A percentile compares a stretch with the other conserved stretches of the same genome.
These are phyloP conservation scores for Psittacula derbiana DNA, from an alignment of 2,797 vertebrate species.

Conservation along the genomic window DNA sequence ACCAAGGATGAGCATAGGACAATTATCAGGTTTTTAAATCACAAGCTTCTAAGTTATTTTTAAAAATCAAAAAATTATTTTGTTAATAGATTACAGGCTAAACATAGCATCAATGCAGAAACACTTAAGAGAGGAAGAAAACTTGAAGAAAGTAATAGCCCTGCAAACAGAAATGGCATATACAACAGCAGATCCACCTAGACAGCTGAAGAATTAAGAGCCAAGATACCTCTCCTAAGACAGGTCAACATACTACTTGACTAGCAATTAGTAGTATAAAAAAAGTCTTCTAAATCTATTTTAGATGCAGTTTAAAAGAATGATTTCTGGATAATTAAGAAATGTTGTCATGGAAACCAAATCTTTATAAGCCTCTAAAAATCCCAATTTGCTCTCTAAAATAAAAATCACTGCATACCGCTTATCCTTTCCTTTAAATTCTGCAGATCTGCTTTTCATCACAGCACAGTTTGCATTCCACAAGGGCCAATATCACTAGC, in stretches of 20 bases:
- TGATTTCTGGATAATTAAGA: neutral
- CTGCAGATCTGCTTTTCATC: neutral
- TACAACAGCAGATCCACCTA: neutral
- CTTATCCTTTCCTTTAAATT: neutral
- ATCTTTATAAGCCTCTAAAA: neutral
- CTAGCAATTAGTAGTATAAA: neutral
- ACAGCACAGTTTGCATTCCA: conserved; percentile 29
- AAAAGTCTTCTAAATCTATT: neutral
- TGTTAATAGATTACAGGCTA: neutral
- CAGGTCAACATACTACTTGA: neutral
- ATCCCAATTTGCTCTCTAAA: neutral
- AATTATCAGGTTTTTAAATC: neutral
- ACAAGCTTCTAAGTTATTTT: neutral
- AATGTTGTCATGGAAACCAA: neutral
- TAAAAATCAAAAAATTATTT: neutral
- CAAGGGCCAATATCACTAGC: conserved; percentile 32
- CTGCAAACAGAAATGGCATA: neutral
- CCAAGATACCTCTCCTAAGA: neutral
- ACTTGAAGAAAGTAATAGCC: neutral
- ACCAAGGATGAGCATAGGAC: neutral
- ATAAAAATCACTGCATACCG: neutral
- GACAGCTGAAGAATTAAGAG: neutral
- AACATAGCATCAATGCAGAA: neutral
- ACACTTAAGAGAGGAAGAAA: neutral
- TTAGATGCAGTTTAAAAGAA: neutral